phyloP scores from a whole-genome alignment of 2,113 vertebrate species.

The Cavia porcellus region DNA sequence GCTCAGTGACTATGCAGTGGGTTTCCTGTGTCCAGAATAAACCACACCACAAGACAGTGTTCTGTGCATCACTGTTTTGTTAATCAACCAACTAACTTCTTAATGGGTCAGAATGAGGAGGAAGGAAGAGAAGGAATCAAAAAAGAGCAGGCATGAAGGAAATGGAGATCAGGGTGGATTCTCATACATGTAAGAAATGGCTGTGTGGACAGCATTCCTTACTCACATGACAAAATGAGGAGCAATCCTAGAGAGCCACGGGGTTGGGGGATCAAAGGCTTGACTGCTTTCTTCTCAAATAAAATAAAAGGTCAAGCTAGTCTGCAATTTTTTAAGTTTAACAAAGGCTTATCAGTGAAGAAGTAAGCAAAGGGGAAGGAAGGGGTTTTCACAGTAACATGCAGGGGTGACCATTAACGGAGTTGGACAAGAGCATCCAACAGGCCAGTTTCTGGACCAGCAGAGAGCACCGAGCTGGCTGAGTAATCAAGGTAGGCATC shows the following conservation, averaged over 20 bases:
- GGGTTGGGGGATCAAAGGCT: neutral
- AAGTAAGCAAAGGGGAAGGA: neutral
- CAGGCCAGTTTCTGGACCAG: neutral
- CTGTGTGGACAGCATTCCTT: no score
- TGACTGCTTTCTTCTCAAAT: neutral
- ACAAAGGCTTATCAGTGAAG: neutral
- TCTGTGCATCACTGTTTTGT: neutral
- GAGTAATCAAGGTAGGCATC: rapidly evolving
- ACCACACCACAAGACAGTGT: no score
- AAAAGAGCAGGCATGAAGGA: neutral
- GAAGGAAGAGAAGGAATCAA: neutral
- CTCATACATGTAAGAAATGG: neutral
- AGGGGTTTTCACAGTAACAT: constrained; percentile 25
- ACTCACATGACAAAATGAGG: rapidly evolving
- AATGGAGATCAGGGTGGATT: neutral
- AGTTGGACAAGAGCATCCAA: neutral
- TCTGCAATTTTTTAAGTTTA: neutral
- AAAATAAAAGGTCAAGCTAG: neutral
- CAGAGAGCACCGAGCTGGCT: no score
- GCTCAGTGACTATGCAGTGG: neutral
- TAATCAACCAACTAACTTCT: neutral
- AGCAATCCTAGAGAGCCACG: neutral
- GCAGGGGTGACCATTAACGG: neutral
- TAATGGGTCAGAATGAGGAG: neutral
- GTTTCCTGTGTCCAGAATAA: neutral